These are phyloP conservation scores for Caenorhabditis brenneri DNA, from an alignment of 1,140 invertebrate species.

Conservation along the genomic window DNA sequence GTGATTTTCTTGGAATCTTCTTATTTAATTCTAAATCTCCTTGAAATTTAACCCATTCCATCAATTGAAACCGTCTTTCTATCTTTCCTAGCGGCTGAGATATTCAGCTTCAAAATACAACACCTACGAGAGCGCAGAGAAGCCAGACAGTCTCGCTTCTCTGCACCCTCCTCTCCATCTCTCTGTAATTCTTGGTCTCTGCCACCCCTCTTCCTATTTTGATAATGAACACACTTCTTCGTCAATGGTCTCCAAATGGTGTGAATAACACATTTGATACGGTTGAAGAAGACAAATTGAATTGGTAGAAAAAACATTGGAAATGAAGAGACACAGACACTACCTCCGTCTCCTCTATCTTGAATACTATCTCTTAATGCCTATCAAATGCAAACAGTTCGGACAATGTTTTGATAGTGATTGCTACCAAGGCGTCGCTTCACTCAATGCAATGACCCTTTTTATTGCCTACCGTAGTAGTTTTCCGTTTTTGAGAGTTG, in stretches of 20 bases:
- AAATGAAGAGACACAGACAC: not conserved
- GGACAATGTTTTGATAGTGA: slow-evolving; percentile 34
- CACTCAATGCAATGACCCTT: not conserved
- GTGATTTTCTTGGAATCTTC: too few relatives aligned
- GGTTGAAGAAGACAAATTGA: slow-evolving; percentile 16
- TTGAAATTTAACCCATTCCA: not conserved
- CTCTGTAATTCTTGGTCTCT: not conserved
- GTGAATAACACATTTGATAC: slow-evolving; percentile 13
- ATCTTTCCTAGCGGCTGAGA: not conserved
- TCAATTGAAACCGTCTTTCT: not conserved
- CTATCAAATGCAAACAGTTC: slow-evolving; percentile 14
- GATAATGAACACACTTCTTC: not conserved
- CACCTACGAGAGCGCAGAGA: not conserved
- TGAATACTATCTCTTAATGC: not conserved
- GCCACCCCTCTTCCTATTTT: not conserved
- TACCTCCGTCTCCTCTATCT: not conserved
- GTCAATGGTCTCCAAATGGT: not conserved
- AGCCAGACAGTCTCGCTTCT: not conserved
- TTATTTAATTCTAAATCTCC: too few relatives aligned
- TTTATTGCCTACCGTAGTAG: not conserved
- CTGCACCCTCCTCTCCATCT: not conserved
- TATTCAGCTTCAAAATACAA: not conserved
- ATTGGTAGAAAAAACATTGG: not conserved
- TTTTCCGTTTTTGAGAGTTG: not conserved
- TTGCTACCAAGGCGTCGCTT: not conserved